Evolutionary conservation across 2,797 vertebrate species (phyloP).

Genomic region (Sebastolobus alascanus): DNA sequence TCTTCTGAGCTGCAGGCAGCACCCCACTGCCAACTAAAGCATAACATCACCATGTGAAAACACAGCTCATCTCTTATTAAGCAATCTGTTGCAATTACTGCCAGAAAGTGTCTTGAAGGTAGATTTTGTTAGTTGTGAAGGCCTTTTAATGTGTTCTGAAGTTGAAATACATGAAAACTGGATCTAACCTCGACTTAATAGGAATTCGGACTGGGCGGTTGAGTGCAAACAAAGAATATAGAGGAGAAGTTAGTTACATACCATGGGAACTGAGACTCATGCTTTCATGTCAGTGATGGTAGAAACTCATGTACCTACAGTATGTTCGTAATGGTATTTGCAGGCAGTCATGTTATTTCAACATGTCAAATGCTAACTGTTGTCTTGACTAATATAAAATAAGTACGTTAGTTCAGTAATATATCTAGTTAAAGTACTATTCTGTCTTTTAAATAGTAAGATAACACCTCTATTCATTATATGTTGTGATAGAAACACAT

Average conservation of each 20-base stretch:
- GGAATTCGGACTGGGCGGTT: slow-evolving; percentile 45
- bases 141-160: slow-evolving; percentile 25
- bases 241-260: slow-evolving; percentile 30
- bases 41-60: slow-evolving; percentile 25
- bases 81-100: slow-evolving; percentile 1
- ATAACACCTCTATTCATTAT: slow-evolving; percentile 4
- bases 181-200: slow-evolving; percentile 32
- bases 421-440: slow-evolving; percentile 10
- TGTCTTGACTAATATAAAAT: not conserved
- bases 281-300: slow-evolving; percentile 35
- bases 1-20: slow-evolving; percentile 29
- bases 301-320: slow-evolving; percentile 26
- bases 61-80: slow-evolving; percentile 22
- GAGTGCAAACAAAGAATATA: slow-evolving; percentile 40
- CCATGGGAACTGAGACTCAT: slow-evolving; percentile 24
- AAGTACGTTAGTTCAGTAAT: not conserved
- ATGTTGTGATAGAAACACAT: slow-evolving; percentile 36
- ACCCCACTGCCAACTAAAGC: slow-evolving; percentile 45
- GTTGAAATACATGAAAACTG: slow-evolving; percentile 27
- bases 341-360: slow-evolving; percentile 15
- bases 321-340: slow-evolving; percentile 15
- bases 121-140: slow-evolving; percentile 17
- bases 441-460: slow-evolving; percentile 3
- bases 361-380: not conserved
- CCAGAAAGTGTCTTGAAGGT: slow-evolving; percentile 22